Conservation (phyloP, 2,888 invertebrate species). For the Aspidiotus rigidus region DNA sequence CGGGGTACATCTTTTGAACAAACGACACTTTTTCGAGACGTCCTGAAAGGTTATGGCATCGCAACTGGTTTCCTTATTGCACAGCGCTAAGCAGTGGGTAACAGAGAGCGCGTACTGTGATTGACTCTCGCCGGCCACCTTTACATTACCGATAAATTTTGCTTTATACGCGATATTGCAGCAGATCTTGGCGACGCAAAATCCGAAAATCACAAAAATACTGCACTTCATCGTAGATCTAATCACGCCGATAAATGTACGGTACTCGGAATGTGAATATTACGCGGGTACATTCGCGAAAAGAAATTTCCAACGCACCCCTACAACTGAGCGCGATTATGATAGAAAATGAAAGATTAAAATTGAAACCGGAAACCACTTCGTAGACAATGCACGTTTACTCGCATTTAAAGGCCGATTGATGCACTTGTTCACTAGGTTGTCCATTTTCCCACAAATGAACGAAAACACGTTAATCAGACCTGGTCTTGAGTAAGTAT, state of each 20-base stretch:
- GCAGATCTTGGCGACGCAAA: neutral
- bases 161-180: slow-evolving; percentile 23
- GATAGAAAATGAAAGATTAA: neutral
- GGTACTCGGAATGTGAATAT: neutral
- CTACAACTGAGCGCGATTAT: too few relatives aligned
- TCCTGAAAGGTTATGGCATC: slow-evolving; percentile 37
- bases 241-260: neutral
- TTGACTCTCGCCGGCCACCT: slow-evolving; percentile 13
- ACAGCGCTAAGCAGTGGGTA: slow-evolving; percentile 19
- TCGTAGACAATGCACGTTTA: neutral
- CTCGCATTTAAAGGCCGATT: neutral
- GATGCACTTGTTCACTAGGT: neutral
- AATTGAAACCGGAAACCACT: slow-evolving; percentile 1
- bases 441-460: too few relatives aligned
- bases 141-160: slow-evolving; percentile 23
- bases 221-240: neutral
- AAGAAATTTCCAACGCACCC: too few relatives aligned
- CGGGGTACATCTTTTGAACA: slow-evolving; percentile 36
- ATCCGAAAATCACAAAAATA: slow-evolving; percentile 6
- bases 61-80: slow-evolving; percentile 31
- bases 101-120: slow-evolving; percentile 14
- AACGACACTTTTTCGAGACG: slow-evolving; percentile 35
- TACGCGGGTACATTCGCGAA: too few relatives aligned
- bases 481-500: too few relatives aligned
- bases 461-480: too few relatives aligned